Base-by-base conservation (phyloP, 2,888 invertebrate genomes). In the Ischnus inquisitorius region DNA sequence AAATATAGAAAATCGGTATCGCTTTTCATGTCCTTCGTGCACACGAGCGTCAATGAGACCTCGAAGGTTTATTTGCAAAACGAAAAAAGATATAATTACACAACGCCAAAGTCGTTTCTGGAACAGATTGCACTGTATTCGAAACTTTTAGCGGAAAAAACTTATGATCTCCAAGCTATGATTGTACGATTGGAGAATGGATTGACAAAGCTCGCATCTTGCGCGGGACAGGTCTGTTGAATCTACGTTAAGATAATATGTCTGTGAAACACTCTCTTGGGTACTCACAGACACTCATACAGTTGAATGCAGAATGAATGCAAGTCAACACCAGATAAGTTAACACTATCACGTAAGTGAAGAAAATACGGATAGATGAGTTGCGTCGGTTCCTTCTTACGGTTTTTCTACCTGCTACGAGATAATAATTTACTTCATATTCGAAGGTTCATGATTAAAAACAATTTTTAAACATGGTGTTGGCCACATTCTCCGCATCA, bases 71-170 rank as follows among this genome's bases (percentile, higher is more conserved):
- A 98, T 93, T 95, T 97, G 85, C 94, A 95, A 87, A 98, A 98
- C 91, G 98, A 99, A 89, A 96, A 96, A 54, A 95, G 98, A 3
- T 98, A 98, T 94, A 99, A 99, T 93, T 99, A 99, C 93, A 99
- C 99, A 0, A 99, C 99, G 0, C 99, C 99, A 0, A 99, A 99
- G 94, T 97, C 98, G 0, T 99, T 98, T 94, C 94, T 99, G 65
- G 99, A 99, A 92, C 97, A 98, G 92, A 98, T 99, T 82, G 96
- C 97, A 12, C 94, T 99, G 4, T 99, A 96, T 90, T 94, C 95
- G 0, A 97, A 97, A 91, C 93, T 97, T 5, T 92, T 97, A 28
- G 95, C 93, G 22, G 96, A 96, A 86, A 97, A 97, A 91, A 95
- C 95, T 0, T 93, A 92, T 6, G 96, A 97, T 76, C 95, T 98